Evolutionary conservation across 2,888 invertebrate species (phyloP), one percentile per base, ranked within the genome.

Genomic region (Exephanes ischioxanthus): DNA sequence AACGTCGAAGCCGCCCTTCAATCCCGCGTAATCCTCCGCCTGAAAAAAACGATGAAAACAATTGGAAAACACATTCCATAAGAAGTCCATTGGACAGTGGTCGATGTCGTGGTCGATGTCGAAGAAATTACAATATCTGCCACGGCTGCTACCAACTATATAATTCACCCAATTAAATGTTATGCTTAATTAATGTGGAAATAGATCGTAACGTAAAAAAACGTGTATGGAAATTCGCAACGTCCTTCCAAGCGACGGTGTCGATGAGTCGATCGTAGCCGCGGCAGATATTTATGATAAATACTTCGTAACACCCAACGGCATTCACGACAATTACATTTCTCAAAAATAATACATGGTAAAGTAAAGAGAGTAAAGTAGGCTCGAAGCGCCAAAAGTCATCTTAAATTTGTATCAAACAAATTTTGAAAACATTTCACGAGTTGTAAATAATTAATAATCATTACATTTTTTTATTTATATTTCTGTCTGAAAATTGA

Each of bases 21-120:
- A 94, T 91, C 91, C 94, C 90, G 89, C 91, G 91, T 94, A 93
- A 94, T 94, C 90, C 93, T 94, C 91, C 90, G 94, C 90, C 95
- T 95, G 87, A 55, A 75, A 73, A 53, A 81, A 7, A 77, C n/a
- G n/a, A 78, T 3, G 26, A n/a, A 33, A 14, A 16, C 55, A 14
- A 30, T 53, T 19, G 53, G 5, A 5, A n/a, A 53, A 53, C n/a
- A n/a, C 6, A 53, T 4, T 19, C n/a, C 53, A 5, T 7, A 19
- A 53, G 6, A 7, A n/a, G 41, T 53, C 0, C 4, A 53, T 53
- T 53, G n/a, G n/a, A n/a, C 16, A 6, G n/a, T n/a, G 53, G n/a
- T 53, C 7, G 53, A 19, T 53, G n/a, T 1, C 5, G n/a, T n/a
- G 53, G n/a, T 53, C 7, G 53, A 19, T 53, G n/a, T 1, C 5